Conservation (phyloP, 2,113 vertebrate species). For the Alligator mississippiensis region DNA sequence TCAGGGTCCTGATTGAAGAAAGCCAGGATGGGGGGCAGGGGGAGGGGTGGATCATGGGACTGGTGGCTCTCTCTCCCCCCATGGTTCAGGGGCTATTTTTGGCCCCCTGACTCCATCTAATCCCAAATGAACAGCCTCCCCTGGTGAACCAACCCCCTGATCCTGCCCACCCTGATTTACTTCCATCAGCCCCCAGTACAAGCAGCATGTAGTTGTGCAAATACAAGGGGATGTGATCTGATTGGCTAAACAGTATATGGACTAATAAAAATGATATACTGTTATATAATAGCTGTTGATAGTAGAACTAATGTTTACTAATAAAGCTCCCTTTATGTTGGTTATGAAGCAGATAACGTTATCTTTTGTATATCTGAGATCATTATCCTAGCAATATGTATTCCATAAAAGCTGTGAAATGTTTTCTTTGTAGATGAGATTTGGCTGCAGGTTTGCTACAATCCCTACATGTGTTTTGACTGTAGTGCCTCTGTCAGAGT, state of each 20-base stretch:
- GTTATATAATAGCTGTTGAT: not conserved
- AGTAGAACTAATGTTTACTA: not conserved
- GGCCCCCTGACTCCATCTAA: no score
- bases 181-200: no score
- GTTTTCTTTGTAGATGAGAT: not conserved
- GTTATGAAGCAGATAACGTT: not conserved
- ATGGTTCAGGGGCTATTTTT: not conserved
- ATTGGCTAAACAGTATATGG: not conserved
- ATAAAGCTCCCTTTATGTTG: not conserved
- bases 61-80: not conserved
- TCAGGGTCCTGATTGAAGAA: no score
- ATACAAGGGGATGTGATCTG: not conserved
- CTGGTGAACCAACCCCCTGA: not conserved
- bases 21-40: no score
- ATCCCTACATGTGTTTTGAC: not conserved
- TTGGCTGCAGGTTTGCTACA: not conserved
- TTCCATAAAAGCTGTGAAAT: not conserved
- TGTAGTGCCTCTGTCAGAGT: not conserved
- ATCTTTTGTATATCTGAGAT: not conserved
- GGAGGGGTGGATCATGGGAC: not conserved
- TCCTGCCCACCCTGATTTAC: not conserved
- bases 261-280: not conserved
- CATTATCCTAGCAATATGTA: not conserved
- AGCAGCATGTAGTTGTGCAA: no score
- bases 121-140: rapidly evolving